Conservation (phyloP, 2,113 vertebrate genomes). For the Actenoides hombroni region DNA sequence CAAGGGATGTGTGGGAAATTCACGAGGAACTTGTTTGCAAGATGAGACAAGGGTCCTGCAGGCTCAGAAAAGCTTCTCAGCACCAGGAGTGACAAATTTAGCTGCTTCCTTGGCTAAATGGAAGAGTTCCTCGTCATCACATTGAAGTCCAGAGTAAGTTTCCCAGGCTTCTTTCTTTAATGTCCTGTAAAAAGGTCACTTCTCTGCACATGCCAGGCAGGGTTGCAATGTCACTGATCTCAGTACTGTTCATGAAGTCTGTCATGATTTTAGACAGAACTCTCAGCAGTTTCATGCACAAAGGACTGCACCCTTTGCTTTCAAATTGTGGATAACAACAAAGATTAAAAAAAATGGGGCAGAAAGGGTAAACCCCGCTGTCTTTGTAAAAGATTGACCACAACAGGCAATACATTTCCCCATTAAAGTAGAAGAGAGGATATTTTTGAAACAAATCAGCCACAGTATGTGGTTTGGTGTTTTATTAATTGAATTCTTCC, state of each 20-base stretch:
- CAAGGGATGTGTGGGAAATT: not conserved
- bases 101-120: not conserved
- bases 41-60: not conserved
- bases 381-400: not conserved
- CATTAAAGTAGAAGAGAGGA: not conserved
- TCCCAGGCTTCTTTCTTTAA: not conserved
- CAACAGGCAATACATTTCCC: not conserved
- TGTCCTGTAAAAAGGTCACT: not conserved
- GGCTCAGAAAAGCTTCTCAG: not conserved
- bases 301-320: not conserved
- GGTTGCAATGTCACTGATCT: not conserved
- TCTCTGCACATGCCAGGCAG: not conserved
- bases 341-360: not conserved
- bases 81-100: not conserved
- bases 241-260: not conserved
- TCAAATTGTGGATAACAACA: not conserved
- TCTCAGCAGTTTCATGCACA: not conserved
- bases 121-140: not conserved
- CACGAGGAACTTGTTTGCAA: not conserved
- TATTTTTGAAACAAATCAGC: conserved; percentile 30
- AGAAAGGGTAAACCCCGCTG: not conserved
- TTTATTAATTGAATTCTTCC: conserved; percentile 61
- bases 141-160: not conserved
- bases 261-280: not conserved
- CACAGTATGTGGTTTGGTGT: not conserved